Evolutionary conservation across 2,113 vertebrate genomes (phyloP).

Genomic region (Misgurnus anguillicaudatus): DNA sequence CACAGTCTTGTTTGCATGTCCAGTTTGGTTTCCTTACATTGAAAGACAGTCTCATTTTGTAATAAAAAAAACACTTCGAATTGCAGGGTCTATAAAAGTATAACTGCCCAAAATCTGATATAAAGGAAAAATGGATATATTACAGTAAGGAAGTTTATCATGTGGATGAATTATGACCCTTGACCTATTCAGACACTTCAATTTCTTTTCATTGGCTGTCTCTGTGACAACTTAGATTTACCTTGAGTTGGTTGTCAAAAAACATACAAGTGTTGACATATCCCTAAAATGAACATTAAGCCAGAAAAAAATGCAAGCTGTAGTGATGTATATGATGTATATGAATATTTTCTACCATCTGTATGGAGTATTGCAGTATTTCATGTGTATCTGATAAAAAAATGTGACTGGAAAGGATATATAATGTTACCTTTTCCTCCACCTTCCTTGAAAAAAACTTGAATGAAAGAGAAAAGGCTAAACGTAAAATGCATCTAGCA

Average conservation of each 20-base stretch:
- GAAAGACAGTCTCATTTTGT: constrained; percentile 52
- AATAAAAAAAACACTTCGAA: constrained; percentile 5
- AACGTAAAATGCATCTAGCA: neutral
- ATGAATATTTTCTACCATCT: neutral
- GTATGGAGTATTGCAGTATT: neutral
- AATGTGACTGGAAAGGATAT: neutral
- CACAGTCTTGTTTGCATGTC: neutral
- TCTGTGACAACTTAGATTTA: neutral
- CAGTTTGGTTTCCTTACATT: neutral
- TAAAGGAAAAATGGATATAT: neutral
- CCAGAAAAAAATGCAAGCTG: constrained; percentile 36
- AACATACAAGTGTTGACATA: constrained; percentile 10
- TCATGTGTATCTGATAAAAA: neutral
- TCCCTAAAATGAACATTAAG: constrained; percentile 40
- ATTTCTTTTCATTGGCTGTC: neutral
- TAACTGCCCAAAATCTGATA: neutral
- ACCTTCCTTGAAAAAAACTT: neutral
- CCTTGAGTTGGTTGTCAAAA: neutral
- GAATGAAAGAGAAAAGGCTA: neutral
- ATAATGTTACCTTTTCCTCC: constrained; percentile 1
- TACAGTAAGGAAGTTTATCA: neutral
- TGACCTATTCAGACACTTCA: neutral
- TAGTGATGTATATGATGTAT: no score
- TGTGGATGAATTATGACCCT: neutral
- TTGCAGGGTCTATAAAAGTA: no score